Evolutionary conservation across 64 coral and sea anemone species (phyloP), one percentile per base, ranked within the genome.

Genomic region (Dendronephthya gigantea): DNA sequence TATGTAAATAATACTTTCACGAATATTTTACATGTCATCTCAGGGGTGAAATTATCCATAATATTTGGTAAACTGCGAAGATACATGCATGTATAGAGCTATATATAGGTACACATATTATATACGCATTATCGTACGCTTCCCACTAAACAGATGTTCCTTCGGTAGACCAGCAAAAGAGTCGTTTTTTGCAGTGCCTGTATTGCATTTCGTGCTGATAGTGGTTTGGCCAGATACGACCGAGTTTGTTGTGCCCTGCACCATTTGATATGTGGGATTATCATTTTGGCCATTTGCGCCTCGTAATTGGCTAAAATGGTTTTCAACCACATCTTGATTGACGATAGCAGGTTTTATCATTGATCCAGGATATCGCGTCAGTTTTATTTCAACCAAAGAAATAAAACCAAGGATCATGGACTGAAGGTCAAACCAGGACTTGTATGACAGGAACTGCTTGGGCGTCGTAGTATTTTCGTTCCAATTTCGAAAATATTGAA

Each of bases 241-340:
- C 9, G 66, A 19, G 66, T 70, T 70, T 70, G 17, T 19, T 70
- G 66, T 70, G 66, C 66, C 29, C 66, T 70, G 66, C 29, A 70
- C 66, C 66, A 70, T 70, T 31, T 70, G 66, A 31, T 70, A 70
- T 55, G 50, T 55, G 10, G 50, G 50, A 55, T 55, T 55, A 17
- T 55, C 50, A 55, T 55, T 55, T 55, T n/a, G 66, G 19, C 66
- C 66, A 31, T 70, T 70, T 70, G 66, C 66, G 8, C 19, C 66
- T 70, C 66, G 66, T 70, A 70, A 8, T n/a, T 70, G 66, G 29
- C 66, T 25, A 70, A 70, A 70, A 70, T 70, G 66, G 25, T 70
- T 70, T n/a, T 70, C 66, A 19, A 70, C 82, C 22, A 83, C 82
- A 83, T 83, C 82, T 48, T 83, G 82, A 83, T 83, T 83, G 9